These are phyloP conservation scores for Sitta europaea DNA, from an alignment of 2,113 vertebrate genomes.

Conservation along the genomic window DNA sequence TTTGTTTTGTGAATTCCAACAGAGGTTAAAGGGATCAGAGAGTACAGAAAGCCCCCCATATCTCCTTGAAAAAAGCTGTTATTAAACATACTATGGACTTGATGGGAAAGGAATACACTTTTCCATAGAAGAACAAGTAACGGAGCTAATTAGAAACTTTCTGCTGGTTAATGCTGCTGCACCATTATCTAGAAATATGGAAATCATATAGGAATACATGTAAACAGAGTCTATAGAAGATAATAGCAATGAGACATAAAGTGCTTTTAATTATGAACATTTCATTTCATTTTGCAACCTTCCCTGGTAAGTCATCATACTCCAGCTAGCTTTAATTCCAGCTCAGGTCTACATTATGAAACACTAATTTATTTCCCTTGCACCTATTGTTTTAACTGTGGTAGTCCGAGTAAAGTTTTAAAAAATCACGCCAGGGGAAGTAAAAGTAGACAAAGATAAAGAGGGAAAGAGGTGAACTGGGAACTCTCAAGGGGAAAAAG, in stretches of 20 bases:
- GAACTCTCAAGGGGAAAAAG: not conserved
- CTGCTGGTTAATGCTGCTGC: not conserved
- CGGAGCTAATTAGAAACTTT: not conserved
- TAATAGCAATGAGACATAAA: not conserved
- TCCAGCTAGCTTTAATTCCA: not conserved
- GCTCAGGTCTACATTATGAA: not conserved
- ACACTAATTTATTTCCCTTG: not conserved
- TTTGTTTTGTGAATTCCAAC: not conserved
- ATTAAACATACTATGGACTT: not conserved
- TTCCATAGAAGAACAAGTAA: not conserved
- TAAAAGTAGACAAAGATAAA: not conserved
- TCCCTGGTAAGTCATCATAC: not conserved
- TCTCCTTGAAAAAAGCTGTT: not conserved
- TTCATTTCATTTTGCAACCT: constrained; percentile 1
- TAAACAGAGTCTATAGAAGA: not conserved
- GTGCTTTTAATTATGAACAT: not conserved
- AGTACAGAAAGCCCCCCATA: not conserved
- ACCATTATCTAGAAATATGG: not conserved
- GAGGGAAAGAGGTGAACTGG: not conserved
- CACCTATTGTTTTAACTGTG: not conserved
- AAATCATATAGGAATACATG: not conserved
- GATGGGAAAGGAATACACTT: not conserved
- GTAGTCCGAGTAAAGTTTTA: not conserved
- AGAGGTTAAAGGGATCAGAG: not conserved
- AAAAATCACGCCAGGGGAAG: not conserved